Percentiles rank a stretch among this genome's conserved stretches.
Conservation (phyloP, 35 echinoderm and acorn worm species). For the Eucidaris tribuloides region DNA sequence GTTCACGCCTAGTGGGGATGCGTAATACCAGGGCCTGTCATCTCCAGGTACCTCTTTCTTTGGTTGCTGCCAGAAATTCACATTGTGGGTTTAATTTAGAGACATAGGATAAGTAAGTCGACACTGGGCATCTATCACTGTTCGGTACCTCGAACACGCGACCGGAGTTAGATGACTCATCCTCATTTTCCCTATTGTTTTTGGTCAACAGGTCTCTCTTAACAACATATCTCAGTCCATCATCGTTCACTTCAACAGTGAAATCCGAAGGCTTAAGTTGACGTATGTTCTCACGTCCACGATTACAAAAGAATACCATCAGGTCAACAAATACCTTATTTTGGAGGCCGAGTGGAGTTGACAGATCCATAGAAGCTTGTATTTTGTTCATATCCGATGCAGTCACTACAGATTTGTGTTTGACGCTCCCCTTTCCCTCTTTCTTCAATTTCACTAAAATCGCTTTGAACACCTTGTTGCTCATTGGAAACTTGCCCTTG, state of each 20-base stretch:
- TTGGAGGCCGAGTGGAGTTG: slow-evolving; percentile 36
- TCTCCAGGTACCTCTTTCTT: neutral
- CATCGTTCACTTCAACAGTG: neutral
- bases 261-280: slow-evolving; percentile 35
- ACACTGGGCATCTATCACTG: slow-evolving; percentile 3
- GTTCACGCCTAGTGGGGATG: slow-evolving; percentile 1
- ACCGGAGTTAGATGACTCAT: neutral
- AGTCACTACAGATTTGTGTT: neutral
- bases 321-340: slow-evolving; percentile 49
- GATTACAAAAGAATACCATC: slow-evolving; percentile 7
- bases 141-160: slow-evolving; percentile 34
- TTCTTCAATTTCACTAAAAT: slow-evolving; percentile 23
- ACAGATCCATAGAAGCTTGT: neutral
- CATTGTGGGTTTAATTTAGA: slow-evolving; percentile 38
- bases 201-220: neutral
- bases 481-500: neutral
- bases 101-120: slow-evolving; percentile 23
- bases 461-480: slow-evolving; percentile 40
- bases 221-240: neutral
- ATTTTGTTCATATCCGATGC: slow-evolving; percentile 3
- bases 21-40: slow-evolving; percentile 52
- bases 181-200: slow-evolving; percentile 20
- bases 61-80: slow-evolving; percentile 31
- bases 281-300: slow-evolving; percentile 30
- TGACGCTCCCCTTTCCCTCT: neutral